These are phyloP conservation scores for Nanorana parkeri DNA, from an alignment of 2,113 vertebrate genomes.

Conservation along the genomic window DNA sequence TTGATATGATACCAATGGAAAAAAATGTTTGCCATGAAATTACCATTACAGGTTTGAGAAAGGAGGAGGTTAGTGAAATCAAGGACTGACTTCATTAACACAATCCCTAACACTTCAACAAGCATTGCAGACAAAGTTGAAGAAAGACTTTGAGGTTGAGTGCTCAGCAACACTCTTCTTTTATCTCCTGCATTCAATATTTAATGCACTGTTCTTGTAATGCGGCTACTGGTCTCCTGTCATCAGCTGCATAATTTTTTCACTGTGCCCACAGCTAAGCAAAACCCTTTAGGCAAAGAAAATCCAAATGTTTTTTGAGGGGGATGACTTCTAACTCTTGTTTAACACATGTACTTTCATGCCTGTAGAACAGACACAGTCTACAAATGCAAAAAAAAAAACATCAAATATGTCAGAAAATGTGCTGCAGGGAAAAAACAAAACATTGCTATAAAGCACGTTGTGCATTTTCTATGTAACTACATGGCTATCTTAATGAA, in stretches of 20 bases:
- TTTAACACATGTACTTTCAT: constrained; percentile 72
- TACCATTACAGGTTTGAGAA: constrained; percentile 69
- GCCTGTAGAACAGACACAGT: not conserved
- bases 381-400: constrained; percentile 24
- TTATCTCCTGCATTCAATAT: constrained; percentile 78
- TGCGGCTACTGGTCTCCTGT: constrained; percentile 76
- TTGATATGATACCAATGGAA: constrained; percentile 5
- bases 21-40: constrained; percentile 59
- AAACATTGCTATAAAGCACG: not conserved
- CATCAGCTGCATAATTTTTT: constrained; percentile 82
- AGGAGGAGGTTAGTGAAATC: constrained; percentile 66
- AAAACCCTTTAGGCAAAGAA: constrained; percentile 78
- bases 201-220: constrained; percentile 76
- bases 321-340: constrained; percentile 80
- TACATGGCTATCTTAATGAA: no score
- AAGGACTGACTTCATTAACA: constrained; percentile 81
- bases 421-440: not conserved
- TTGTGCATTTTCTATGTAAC: no score
- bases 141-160: constrained; percentile 80
- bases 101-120: constrained; percentile 75
- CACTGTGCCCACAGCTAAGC: constrained; percentile 77
- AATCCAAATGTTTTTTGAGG: constrained; percentile 79
- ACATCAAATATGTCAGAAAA: not conserved
- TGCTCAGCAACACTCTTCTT: constrained; percentile 76
- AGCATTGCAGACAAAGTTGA: constrained; percentile 75